Percentiles rank a stretch among this genome's conserved stretches.
phyloP scores from a whole-genome alignment of 2,888 invertebrate genomes.

The Epistrophella euchroma region DNA sequence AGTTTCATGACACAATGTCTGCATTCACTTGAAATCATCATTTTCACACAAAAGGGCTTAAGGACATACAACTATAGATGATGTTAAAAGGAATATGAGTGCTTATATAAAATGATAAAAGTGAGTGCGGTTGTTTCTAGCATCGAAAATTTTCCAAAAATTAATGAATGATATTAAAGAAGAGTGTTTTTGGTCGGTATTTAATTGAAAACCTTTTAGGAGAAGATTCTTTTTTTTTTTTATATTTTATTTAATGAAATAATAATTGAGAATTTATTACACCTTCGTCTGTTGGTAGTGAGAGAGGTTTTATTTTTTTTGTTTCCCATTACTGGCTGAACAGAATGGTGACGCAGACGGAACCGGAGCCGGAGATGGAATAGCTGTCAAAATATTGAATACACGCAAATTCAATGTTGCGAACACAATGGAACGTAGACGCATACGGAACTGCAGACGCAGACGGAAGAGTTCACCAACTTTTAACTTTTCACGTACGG shows the following conservation, averaged over 20 bases:
- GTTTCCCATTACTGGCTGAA: too few species aligned
- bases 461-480: too few species aligned
- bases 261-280: not conserved
- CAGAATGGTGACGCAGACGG: too few species aligned
- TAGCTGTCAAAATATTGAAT: too few species aligned
- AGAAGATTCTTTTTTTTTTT: not conserved
- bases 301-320: not conserved
- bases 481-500: too few species aligned
- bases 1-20: slow-evolving; percentile 1
- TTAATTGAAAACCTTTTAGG: slow-evolving; percentile 17
- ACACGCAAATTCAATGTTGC: too few species aligned
- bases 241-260: not conserved
- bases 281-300: not conserved
- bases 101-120: not conserved
- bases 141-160: slow-evolving; percentile 35
- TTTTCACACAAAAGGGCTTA: not conserved
- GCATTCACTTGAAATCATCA: slow-evolving; percentile 32
- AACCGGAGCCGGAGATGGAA: too few species aligned
- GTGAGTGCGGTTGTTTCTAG: not conserved
- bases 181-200: not conserved
- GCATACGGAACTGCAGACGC: too few species aligned
- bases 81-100: slow-evolving; percentile 7
- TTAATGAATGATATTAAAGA: slow-evolving; percentile 15
- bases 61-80: not conserved
- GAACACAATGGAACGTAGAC: too few species aligned